These are phyloP conservation scores for Alcedo quadribrachys DNA, from an alignment of 2,797 vertebrate genomes.

Conservation along the genomic window DNA sequence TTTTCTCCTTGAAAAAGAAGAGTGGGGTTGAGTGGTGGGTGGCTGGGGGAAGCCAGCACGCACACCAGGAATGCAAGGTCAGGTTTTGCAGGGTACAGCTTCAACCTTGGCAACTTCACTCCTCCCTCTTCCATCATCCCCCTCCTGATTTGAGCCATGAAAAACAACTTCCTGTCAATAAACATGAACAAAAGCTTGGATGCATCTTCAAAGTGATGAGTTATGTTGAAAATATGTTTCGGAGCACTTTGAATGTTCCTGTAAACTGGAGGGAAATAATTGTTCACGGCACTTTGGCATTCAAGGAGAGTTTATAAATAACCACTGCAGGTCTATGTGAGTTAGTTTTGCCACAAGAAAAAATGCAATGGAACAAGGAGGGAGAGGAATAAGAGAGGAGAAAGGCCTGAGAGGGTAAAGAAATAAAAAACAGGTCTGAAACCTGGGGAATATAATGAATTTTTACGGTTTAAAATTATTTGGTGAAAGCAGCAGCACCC, in stretches of 20 bases:
- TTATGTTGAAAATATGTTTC: constrained; percentile 75
- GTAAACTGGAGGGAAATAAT: constrained; percentile 45
- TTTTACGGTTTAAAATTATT: not conserved
- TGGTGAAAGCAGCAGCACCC: accelerated
- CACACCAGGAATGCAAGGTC: not conserved
- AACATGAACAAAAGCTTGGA: constrained; percentile 80
- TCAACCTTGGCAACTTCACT: constrained; percentile 35
- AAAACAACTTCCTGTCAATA: constrained; percentile 82
- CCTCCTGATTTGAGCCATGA: constrained; percentile 48
- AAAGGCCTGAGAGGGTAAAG: not conserved
- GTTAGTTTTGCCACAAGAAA: not conserved
- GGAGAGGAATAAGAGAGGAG: not conserved
- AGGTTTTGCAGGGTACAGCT: constrained; percentile 10
- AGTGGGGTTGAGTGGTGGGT: not conserved
- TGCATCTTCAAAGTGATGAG: constrained; percentile 79
- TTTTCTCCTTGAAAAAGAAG: not conserved
- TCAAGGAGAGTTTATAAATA: constrained; percentile 66
- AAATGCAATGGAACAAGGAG: not conserved
- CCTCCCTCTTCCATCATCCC: not conserved
- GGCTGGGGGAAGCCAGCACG: not conserved
- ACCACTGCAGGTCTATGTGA: not conserved
- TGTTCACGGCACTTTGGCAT: constrained; percentile 22
- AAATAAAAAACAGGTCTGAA: not conserved
- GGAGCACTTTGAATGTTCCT: constrained; percentile 65
- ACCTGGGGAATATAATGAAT: not conserved